A percentile compares a stretch with the other conserved stretches of the same genome.
These are phyloP conservation scores for Heliconius ethilla DNA, from an alignment of 2,888 invertebrate species.

Conservation along the genomic window DNA sequence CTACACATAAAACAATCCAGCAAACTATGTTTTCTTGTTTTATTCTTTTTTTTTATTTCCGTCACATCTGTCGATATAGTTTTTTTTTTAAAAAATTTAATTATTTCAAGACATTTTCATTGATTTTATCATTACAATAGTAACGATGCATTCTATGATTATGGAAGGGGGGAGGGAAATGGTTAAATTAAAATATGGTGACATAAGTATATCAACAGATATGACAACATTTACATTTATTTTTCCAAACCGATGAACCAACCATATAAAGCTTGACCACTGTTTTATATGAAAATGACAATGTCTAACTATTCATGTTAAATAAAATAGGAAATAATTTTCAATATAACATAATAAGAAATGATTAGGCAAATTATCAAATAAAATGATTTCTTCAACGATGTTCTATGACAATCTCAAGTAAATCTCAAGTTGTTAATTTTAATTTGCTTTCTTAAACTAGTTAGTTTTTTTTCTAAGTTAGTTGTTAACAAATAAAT, in stretches of 20 bases:
- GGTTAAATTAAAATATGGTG: neutral
- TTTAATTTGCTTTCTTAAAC: neutral
- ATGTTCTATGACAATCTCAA: neutral
- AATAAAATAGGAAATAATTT: neutral
- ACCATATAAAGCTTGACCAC: constrained; percentile 3
- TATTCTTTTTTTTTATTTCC: neutral
- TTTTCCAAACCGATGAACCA: neutral
- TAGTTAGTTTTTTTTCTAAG: neutral
- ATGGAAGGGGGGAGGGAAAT: neutral
- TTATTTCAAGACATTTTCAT: neutral
- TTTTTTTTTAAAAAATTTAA: no score
- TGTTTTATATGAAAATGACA: neutral
- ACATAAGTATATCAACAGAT: constrained; percentile 1
- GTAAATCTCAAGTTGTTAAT: neutral
- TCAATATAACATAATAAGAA: neutral
- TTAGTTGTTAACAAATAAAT: neutral
- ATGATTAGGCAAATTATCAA: neutral
- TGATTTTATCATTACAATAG: neutral
- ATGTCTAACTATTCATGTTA: neutral
- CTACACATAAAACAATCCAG: constrained; percentile 33
- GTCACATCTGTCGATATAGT: constrained; percentile 23
- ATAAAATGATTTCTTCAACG: neutral
- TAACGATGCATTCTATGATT: neutral
- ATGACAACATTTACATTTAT: neutral
- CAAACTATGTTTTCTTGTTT: constrained; percentile 15